Conservation (phyloP, 2,113 vertebrate genomes). For the Tachysurus fulvidraco region DNA sequence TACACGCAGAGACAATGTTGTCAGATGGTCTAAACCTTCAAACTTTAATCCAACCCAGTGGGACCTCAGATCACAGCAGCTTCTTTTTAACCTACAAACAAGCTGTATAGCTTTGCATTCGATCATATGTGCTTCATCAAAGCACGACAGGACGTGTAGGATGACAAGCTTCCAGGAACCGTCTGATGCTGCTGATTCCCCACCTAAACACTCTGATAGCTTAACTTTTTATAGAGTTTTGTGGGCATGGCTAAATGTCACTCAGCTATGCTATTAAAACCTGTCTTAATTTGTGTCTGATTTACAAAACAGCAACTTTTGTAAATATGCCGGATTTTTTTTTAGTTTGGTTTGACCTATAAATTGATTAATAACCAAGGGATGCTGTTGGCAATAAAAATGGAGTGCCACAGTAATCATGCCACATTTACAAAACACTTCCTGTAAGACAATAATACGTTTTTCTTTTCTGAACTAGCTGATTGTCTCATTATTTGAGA, state of each 20-base stretch:
- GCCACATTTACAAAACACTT: neutral
- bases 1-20: neutral
- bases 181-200: neutral
- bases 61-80: neutral
- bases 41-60: neutral
- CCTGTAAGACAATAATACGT: neutral
- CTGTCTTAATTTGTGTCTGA: neutral
- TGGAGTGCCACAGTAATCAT: neutral
- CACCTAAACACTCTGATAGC: neutral
- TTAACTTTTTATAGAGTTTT: neutral
- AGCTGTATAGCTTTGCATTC: no score
- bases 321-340: neutral
- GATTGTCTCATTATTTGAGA: no score
- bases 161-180: slow-evolving; percentile 25
- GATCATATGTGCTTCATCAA: slow-evolving; percentile 4
- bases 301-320: no score
- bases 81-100: slow-evolving; percentile 11
- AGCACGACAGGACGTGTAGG: neutral
- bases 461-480: neutral
- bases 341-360: neutral
- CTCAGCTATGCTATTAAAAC: neutral
- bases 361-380: neutral
- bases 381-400: neutral
- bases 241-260: neutral
- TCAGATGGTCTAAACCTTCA: neutral